Evolutionary conservation across 2,888 invertebrate species (phyloP).

Genomic region (Plagiodera versicolora): DNA sequence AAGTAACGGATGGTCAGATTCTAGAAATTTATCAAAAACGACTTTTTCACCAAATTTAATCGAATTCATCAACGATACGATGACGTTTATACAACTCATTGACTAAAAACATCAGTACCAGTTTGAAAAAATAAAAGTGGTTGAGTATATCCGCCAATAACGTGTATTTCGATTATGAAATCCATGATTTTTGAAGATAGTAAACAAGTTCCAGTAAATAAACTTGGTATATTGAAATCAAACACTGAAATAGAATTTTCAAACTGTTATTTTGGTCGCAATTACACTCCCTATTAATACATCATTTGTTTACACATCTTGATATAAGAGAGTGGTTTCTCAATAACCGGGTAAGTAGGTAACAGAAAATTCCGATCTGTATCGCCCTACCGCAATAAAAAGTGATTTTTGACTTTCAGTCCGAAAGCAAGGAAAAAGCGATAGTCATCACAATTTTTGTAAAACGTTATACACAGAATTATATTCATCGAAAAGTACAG

Average conservation of each 20-base stretch:
- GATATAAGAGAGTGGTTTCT: not conserved
- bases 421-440: conserved; percentile 35
- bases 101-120: too few species aligned
- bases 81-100: too few species aligned
- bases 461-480: conserved; percentile 45
- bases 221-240: not conserved
- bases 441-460: conserved; percentile 49
- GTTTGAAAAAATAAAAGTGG: too few species aligned
- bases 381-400: not conserved
- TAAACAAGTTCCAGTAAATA: not conserved
- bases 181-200: not conserved
- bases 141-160: too few species aligned
- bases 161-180: too few species aligned
- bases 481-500: conserved; percentile 43
- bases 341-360: not conserved
- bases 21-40: too few species aligned
- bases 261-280: not conserved
- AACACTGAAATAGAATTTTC: not conserved
- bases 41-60: too few species aligned
- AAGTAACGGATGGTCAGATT: too few species aligned
- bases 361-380: not conserved
- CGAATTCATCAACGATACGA: too few species aligned
- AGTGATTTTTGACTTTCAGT: conserved; percentile 24
- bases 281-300: not conserved
- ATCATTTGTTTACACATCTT: not conserved